Evolutionary conservation across 2,888 invertebrate genomes (phyloP).

Genomic region (Leuctra nigra): DNA sequence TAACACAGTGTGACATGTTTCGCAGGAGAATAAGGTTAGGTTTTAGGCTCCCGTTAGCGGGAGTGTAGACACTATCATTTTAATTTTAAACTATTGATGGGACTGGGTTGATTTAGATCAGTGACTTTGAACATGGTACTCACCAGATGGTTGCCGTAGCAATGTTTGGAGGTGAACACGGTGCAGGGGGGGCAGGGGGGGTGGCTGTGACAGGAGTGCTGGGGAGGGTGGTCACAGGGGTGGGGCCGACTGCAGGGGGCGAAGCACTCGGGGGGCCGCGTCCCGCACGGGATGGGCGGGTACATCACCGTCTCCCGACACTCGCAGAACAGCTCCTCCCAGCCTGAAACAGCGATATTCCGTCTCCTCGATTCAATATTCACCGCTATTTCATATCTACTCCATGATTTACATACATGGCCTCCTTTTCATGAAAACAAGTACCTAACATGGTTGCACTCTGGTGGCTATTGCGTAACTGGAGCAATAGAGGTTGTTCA

Average conservation of each 20-base stretch:
- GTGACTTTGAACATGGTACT: not conserved
- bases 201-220: conserved; percentile 77
- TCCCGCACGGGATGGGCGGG: conserved; percentile 92
- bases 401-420: too few species aligned
- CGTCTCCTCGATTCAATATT: too few species aligned
- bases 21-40: too few species aligned
- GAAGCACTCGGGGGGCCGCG: conserved; percentile 73
- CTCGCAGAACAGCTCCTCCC: conserved; percentile 85
- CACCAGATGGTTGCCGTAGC: conserved; percentile 72
- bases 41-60: too few species aligned
- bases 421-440: too few species aligned
- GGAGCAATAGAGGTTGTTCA: too few species aligned
- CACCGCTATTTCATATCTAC: too few species aligned
- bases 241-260: conserved; percentile 70
- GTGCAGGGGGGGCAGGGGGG: conserved; percentile 77
- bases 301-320: conserved; percentile 81
- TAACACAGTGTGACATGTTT: too few species aligned
- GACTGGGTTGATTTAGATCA: not conserved
- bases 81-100: not conserved
- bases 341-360: too few species aligned
- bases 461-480: too few species aligned
- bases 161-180: conserved; percentile 75
- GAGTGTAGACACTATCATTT: not conserved
- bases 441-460: too few species aligned
- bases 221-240: conserved; percentile 72